These are phyloP conservation scores for Sparus aurata DNA, from an alignment of 2,797 vertebrate genomes.

Conservation along the genomic window DNA sequence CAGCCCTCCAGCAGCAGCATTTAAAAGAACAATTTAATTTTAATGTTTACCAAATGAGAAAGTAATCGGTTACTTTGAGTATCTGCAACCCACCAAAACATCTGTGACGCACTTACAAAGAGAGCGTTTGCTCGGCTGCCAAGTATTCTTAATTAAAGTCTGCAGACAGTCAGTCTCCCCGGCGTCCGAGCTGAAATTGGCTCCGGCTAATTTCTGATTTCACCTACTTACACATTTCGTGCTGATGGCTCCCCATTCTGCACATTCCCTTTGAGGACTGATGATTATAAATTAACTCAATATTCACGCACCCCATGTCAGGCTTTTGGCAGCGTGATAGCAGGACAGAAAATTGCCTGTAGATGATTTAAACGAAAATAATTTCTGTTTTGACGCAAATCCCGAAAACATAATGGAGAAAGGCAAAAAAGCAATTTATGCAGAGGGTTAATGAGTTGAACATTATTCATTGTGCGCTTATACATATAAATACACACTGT, in stretches of 20 bases:
- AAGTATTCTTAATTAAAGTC: conserved; percentile 76
- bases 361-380: conserved; percentile 62
- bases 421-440: conserved; percentile 61
- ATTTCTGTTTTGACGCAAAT: conserved; percentile 55
- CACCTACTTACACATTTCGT: conserved; percentile 60
- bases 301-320: conserved; percentile 48
- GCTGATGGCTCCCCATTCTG: conserved; percentile 53
- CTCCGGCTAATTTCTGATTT: conserved; percentile 59
- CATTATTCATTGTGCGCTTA: conserved; percentile 54
- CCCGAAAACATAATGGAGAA: conserved; percentile 49
- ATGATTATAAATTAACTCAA: conserved; percentile 73
- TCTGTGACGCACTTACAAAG: conserved; percentile 47
- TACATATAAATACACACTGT: conserved; percentile 48
- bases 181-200: conserved; percentile 62
- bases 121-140: conserved; percentile 49
- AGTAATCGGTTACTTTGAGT: conserved; percentile 51
- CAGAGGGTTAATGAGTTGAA: conserved; percentile 47
- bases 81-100: conserved; percentile 34
- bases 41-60: conserved; percentile 33
- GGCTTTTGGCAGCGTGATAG: conserved; percentile 48
- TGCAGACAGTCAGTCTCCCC: conserved; percentile 51
- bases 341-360: conserved; percentile 60
- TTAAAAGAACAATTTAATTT: conserved; percentile 27
- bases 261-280: conserved; percentile 55
- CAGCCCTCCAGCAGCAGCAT: conserved; percentile 11